phyloP scores from a whole-genome alignment of 2,888 invertebrate genomes.

The Callosobruchus maculatus region DNA sequence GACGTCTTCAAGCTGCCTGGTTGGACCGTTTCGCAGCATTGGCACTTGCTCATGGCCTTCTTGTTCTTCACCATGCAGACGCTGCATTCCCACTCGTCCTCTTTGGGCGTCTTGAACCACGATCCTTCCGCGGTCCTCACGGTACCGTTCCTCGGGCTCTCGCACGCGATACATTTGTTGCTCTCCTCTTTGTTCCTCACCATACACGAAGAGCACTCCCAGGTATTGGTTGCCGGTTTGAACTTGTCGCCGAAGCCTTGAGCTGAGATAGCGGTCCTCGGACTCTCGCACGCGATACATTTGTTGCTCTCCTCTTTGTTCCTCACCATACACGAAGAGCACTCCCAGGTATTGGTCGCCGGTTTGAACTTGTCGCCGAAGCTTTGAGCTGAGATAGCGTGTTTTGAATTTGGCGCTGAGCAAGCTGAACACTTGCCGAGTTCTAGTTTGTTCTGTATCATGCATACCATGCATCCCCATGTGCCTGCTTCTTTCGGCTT shows the following conservation, averaged over 20 bases:
- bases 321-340: constrained; percentile 56
- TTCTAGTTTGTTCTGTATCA: constrained; percentile 55
- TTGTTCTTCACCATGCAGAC: constrained; percentile 60
- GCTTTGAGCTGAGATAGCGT: neutral
- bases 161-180: constrained; percentile 55
- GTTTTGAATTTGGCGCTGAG: constrained; percentile 45
- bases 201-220: constrained; percentile 61
- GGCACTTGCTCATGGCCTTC: constrained; percentile 45
- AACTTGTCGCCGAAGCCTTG: constrained; percentile 27
- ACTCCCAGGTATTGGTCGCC: constrained; percentile 55
- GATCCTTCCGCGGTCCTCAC: constrained; percentile 6
- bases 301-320: constrained; percentile 50
- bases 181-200: constrained; percentile 52
- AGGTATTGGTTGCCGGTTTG: constrained; percentile 51
- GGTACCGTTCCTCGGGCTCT: constrained; percentile 48
- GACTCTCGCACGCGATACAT: constrained; percentile 56
- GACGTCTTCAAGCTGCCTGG: constrained; percentile 40
- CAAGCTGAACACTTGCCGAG: constrained; percentile 55
- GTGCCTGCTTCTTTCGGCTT: constrained; percentile 50
- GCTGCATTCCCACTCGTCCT: constrained; percentile 57
- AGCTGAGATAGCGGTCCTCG: too few species aligned
- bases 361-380: constrained; percentile 45
- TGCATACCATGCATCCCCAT: constrained; percentile 60
- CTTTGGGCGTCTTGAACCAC: constrained; percentile 31
- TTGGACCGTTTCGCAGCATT: constrained; percentile 57